Conservation (phyloP, 2,113 vertebrate genomes). For the Brachypteracias leptosomus region DNA sequence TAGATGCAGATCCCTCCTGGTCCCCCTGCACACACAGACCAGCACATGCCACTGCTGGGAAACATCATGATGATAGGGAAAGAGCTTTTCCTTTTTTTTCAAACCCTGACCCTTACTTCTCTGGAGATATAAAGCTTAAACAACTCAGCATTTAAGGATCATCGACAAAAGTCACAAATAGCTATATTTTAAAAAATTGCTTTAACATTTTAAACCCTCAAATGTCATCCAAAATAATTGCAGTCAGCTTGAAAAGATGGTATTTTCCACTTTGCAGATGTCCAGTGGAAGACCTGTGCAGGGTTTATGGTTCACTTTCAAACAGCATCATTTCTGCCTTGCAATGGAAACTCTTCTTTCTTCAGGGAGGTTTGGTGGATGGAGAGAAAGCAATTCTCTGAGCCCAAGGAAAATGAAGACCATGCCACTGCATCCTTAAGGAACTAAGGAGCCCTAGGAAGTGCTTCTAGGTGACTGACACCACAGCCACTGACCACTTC, state of each 20-base stretch:
- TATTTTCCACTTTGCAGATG: constrained; percentile 3
- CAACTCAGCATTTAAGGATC: constrained; percentile 19
- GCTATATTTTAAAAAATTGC: constrained; percentile 14
- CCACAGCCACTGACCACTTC: background rate
- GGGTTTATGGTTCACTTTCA: background rate
- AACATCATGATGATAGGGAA: background rate
- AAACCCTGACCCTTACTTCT: background rate
- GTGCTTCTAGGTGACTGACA: background rate
- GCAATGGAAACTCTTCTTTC: background rate
- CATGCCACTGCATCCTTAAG: background rate
- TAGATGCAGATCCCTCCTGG: background rate
- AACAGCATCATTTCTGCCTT: background rate
- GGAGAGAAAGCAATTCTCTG: background rate
- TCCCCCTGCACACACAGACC: background rate
- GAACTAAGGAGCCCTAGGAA: background rate
- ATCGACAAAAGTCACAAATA: constrained; percentile 12
- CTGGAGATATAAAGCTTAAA: background rate
- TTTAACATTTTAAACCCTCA: constrained; percentile 47
- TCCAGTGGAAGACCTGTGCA: background rate
- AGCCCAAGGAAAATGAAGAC: background rate
- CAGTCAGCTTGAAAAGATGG: background rate
- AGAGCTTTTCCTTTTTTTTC: background rate
- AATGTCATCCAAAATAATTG: constrained; percentile 28
- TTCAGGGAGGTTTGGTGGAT: background rate
- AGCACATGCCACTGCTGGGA: fast-evolving